These are phyloP conservation scores for Otolemur crassicaudatus DNA, from an alignment of 2,797 vertebrate genomes.

Conservation along the genomic window DNA sequence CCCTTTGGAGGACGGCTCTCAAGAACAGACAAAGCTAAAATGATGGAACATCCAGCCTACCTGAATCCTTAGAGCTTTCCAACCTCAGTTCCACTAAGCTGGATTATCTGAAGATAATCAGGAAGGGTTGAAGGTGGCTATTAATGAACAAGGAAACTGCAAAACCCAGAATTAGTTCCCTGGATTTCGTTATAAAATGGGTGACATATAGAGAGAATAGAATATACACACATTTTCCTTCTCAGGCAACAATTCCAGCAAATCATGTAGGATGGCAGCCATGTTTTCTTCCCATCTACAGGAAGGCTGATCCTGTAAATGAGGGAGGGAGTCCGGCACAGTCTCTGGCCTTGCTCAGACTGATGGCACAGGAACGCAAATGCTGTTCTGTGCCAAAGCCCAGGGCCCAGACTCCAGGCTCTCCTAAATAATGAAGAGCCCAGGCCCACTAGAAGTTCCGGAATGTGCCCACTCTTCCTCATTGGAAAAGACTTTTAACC, in stretches of 20 bases:
- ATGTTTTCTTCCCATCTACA: accelerated
- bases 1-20: neutral
- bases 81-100: neutral
- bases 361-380: neutral
- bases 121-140: neutral
- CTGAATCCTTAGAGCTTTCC: neutral
- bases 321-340: neutral
- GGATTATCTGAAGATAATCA: neutral
- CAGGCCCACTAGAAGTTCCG: neutral
- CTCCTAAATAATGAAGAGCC: neutral
- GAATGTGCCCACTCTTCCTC: neutral
- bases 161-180: neutral
- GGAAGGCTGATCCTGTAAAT: neutral
- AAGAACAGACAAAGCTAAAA: neutral
- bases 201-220: neutral
- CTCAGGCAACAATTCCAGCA: neutral
- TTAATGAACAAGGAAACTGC: neutral
- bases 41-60: neutral
- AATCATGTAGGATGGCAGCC: neutral
- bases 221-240: neutral
- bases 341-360: neutral
- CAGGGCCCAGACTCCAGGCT: neutral
- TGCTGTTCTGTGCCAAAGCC: neutral
- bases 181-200: neutral
- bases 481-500: neutral